Evolutionary conservation across 2,888 invertebrate species (phyloP), one percentile per base, ranked within the genome.

Genomic region (Cistogaster globosa): DNA sequence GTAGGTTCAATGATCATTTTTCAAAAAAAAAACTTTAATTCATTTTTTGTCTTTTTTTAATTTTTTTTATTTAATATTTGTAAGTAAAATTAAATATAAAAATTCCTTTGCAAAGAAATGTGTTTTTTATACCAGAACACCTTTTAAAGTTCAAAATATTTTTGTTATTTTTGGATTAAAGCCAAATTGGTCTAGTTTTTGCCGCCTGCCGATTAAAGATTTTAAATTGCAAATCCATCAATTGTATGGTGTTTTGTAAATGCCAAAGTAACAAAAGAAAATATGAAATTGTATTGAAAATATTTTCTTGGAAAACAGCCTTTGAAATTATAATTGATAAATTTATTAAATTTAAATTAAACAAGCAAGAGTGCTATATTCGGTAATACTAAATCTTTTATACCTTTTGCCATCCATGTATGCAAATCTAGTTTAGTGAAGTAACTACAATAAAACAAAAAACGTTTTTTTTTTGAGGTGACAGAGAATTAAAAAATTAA

Each of bases 141-240:
- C 80, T 74, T 80, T 72, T 80, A 53, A 38, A 74, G 58, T 74
- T n/a, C 42, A n/a, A 74, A 80, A 60, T 53, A 74, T 60, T 51
- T 58, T 48, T 63, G 32, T 42, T 53, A 69, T 71, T 65, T 63
- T 82, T 83, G 83, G 83, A 68, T 36, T 16, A 51, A 57, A 69
- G 78, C 83, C 83, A 83, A 79, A 79, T 79, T 74, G 68, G n/a
- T 14, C 62, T 69, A 48, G 38, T 32, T 45, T 75, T 71, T 60
- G 62, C 32, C 8, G 32, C 42, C 71, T 57, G 57, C 36, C 69
- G 18, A 63, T 26, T 38, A 38, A 75, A 63, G 26, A 22, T 51
- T 58, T 26, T 45, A 57, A 71, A 82, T 58, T 76, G 63, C 63
- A 82, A 71, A 71, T 82, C 65, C 76, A 82, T 82, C 71, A 82